phyloP scores from a whole-genome alignment of 2,113 vertebrate genomes.

The Garra rufa region DNA sequence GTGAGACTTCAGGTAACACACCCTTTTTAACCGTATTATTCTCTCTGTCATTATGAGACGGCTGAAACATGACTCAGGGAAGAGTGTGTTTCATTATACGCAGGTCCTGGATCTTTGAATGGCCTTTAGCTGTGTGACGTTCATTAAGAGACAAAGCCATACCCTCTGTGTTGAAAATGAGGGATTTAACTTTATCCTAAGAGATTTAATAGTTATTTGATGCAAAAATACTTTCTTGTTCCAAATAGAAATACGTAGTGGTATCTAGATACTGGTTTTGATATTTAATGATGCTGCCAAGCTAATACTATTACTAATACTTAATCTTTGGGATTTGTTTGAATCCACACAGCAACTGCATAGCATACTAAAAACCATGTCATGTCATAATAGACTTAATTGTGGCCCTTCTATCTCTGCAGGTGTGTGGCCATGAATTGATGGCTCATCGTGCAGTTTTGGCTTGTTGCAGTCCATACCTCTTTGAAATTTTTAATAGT shows the following conservation, averaged over 20 bases:
- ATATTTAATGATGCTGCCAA: neutral
- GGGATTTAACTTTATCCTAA: neutral
- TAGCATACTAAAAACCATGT: neutral
- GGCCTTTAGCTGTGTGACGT: constrained; percentile 7
- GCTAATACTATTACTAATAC: neutral
- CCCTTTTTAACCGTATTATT: constrained; percentile 8
- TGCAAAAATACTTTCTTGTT: neutral
- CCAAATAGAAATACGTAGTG: neutral
- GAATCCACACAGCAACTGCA: neutral
- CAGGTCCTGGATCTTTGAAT: constrained; percentile 25
- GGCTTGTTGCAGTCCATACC: constrained; percentile 97
- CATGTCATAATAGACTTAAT: neutral
- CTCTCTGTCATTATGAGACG: neutral
- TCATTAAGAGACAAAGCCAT: neutral
- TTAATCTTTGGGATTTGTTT: neutral
- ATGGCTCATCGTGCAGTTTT: constrained; percentile 95
- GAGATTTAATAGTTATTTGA: neutral
- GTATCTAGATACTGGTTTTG: neutral
- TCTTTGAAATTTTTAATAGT: constrained; percentile 98
- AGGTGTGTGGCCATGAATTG: constrained; percentile 97
- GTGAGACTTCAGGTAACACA: constrained; percentile 93
- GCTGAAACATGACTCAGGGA: neutral
- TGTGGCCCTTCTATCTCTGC: constrained; percentile 13
- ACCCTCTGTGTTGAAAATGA: neutral
- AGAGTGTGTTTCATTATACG: neutral